A percentile compares a stretch with the other conserved stretches of the same genome.
phyloP scores from a whole-genome alignment of 2,113 vertebrate genomes.

The Cheirogaleus medius region DNA sequence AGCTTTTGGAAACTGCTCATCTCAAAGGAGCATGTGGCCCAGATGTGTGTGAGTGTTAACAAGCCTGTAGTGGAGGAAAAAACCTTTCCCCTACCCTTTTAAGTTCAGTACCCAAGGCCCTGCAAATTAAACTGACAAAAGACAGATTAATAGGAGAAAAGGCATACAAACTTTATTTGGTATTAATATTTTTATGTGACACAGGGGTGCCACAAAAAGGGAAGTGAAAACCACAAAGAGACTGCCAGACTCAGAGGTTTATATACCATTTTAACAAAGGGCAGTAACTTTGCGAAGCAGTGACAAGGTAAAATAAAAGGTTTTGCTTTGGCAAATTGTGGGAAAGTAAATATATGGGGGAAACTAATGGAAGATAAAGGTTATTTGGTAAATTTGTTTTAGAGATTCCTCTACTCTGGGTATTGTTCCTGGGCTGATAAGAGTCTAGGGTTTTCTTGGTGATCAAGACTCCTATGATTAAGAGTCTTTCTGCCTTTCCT shows the following conservation, averaged over 20 bases:
- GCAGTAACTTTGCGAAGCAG: neutral
- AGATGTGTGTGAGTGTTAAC: neutral
- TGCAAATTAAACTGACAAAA: conserved; percentile 53
- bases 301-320: neutral
- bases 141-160: conserved; percentile 7
- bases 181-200: conserved; percentile 26
- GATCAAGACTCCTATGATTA: neutral
- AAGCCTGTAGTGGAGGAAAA: neutral
- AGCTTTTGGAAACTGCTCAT: conserved; percentile 19
- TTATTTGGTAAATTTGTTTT: conserved; percentile 53
- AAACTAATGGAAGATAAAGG: conserved; percentile 25
- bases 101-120: neutral
- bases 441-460: neutral
- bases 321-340: neutral
- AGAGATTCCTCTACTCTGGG: neutral
- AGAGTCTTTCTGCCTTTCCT: neutral
- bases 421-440: neutral
- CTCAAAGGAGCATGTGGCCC: neutral
- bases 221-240: conserved; percentile 12
- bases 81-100: neutral
- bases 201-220: conserved; percentile 15
- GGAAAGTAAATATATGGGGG: neutral
- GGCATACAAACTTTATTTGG: neutral
- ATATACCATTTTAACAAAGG: conserved; percentile 29
- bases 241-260: neutral